Percentiles rank a stretch among this genome's conserved stretches.
Conservation (phyloP, 1,140 invertebrate genomes). For the Proales similis region DNA sequence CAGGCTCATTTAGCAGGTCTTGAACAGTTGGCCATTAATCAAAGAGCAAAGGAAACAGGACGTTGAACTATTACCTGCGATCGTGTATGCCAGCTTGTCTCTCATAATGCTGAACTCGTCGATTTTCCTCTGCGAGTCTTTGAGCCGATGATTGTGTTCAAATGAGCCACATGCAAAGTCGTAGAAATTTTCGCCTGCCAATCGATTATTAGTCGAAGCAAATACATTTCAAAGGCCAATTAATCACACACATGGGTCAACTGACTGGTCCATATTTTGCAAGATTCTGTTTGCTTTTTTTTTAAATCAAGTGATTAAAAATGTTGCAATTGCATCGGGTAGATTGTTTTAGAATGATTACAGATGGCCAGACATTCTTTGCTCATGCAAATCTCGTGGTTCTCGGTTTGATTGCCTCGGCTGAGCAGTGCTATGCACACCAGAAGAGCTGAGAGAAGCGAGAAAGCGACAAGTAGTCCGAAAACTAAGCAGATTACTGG, state of each 20-base stretch:
- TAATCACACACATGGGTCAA: constrained; percentile 33
- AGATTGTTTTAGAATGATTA: no score
- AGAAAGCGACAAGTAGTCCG: no score
- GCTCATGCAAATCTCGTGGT: no score
- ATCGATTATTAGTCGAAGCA: no score
- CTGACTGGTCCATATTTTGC: constrained; percentile 23
- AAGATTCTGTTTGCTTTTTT: background rate
- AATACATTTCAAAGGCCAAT: no score
- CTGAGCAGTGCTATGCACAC: no score
- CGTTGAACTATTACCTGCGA: constrained; percentile 1
- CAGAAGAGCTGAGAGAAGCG: no score
- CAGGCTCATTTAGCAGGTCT: constrained; percentile 23
- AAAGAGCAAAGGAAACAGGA: background rate
- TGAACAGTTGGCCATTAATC: background rate
- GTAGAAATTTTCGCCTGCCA: constrained; percentile 35
- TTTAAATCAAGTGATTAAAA: no score
- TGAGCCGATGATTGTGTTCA: constrained; percentile 5
- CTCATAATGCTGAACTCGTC: constrained; percentile 30
- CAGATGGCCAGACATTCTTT: no score
- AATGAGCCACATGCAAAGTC: constrained; percentile 34
- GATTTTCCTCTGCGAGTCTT: constrained; percentile 26
- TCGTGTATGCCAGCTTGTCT: constrained; percentile 31
- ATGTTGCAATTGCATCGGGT: no score
- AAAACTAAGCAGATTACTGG: no score
- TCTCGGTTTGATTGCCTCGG: no score